Conservation (phyloP, 2,888 invertebrate species). For the Scelioninae gen. 1 region DNA sequence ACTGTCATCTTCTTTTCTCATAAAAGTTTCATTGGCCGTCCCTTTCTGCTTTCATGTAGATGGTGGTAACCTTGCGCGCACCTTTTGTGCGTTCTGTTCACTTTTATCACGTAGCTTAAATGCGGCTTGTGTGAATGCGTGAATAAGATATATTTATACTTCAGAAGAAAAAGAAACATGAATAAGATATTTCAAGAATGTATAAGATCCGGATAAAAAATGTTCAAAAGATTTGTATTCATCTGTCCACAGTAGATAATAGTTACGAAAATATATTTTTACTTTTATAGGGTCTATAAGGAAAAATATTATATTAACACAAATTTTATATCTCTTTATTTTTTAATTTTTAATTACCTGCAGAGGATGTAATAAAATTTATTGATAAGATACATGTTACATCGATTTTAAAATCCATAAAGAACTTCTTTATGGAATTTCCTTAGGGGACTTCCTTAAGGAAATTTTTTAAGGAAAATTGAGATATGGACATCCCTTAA, state of each 20-base stretch:
- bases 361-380: no score
- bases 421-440: no score
- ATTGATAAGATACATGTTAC: no score
- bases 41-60: constrained; percentile 40
- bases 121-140: constrained; percentile 23
- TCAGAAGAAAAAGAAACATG: constrained; percentile 10
- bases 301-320: no score
- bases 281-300: no score
- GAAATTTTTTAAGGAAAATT: no score
- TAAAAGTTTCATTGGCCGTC: constrained; percentile 60
- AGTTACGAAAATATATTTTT: no score
- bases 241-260: background rate
- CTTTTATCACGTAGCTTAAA: constrained; percentile 43
- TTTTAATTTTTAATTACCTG: no score
- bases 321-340: background rate
- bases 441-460: no score
- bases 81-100: constrained; percentile 52
- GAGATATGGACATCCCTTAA: no score
- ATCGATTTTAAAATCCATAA: no score
- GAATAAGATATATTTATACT: constrained; percentile 38
- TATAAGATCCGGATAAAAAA: background rate
- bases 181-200: constrained; percentile 19
- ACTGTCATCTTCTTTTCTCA: constrained; percentile 64
- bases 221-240: background rate
- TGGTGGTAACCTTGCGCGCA: constrained; percentile 42